phyloP scores from a whole-genome alignment of 2,888 invertebrate species.

The Sphaerophoria rueppellii region DNA sequence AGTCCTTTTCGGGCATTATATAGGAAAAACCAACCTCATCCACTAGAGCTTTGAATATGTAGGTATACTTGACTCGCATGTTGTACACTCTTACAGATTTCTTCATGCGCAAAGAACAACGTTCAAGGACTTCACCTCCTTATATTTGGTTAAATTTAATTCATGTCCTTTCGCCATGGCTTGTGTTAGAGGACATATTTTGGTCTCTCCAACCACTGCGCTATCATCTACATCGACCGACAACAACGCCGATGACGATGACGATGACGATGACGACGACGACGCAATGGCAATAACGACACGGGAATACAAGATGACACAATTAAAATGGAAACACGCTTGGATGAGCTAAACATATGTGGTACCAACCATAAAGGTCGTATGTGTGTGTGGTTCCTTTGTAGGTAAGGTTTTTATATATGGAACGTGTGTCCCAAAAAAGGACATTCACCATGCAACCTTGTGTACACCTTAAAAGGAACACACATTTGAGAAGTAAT shows the following conservation, averaged over 20 bases:
- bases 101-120: conserved; percentile 70
- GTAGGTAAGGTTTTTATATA: not conserved
- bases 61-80: not conserved
- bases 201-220: conserved; percentile 1
- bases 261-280: too few relatives aligned
- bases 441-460: conserved; percentile 41
- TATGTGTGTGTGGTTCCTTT: not conserved
- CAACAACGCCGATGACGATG: too few relatives aligned
- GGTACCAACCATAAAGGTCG: conserved; percentile 25
- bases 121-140: conserved; percentile 39
- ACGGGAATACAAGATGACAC: conserved; percentile 72
- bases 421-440: conserved; percentile 63
- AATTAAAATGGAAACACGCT: conserved; percentile 70
- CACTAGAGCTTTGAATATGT: not conserved
- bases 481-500: conserved; percentile 67
- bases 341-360: conserved; percentile 64
- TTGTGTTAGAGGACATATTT: conserved; percentile 52
- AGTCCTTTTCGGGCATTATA: conserved; percentile 5
- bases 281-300: too few relatives aligned
- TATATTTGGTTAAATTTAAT: conserved; percentile 72
- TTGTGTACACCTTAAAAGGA: conserved; percentile 34
- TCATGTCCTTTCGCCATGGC: conserved; percentile 56
- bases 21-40: not conserved
- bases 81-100: conserved; percentile 55
- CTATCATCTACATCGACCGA: conserved; percentile 47